A percentile compares a stretch with the other conserved stretches of the same genome.
Conservation (phyloP, 2,797 vertebrate species). For the Oryzias sinensis region DNA sequence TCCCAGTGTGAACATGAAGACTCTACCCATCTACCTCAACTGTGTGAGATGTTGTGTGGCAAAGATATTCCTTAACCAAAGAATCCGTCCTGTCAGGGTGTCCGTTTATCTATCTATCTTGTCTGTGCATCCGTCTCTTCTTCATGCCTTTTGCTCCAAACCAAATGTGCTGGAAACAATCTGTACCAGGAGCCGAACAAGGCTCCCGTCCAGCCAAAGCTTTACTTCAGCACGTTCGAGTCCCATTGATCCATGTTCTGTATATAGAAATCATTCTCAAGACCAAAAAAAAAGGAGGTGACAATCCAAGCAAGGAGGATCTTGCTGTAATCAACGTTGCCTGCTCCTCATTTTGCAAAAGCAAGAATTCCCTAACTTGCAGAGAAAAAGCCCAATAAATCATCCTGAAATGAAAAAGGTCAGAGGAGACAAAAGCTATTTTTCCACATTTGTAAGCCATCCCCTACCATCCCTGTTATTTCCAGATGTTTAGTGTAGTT, state of each 20-base stretch:
- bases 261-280: slow-evolving; percentile 76
- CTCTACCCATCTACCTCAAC: slow-evolving; percentile 85
- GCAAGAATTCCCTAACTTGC: slow-evolving; percentile 59
- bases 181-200: slow-evolving; percentile 53
- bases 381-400: slow-evolving; percentile 63
- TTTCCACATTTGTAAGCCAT: slow-evolving; percentile 80
- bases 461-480: slow-evolving; percentile 45
- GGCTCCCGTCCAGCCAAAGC: slow-evolving; percentile 72
- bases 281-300: slow-evolving; percentile 77
- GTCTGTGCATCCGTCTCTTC: slow-evolving; percentile 72
- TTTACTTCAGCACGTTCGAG: slow-evolving; percentile 63
- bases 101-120: slow-evolving; percentile 62
- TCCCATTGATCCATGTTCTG: slow-evolving; percentile 68
- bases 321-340: slow-evolving; percentile 84
- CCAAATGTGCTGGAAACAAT: slow-evolving; percentile 86
- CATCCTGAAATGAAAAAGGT: slow-evolving; percentile 58
- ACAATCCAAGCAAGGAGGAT: slow-evolving; percentile 84
- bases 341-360: slow-evolving; percentile 73
- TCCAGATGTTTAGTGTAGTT: slow-evolving; percentile 75
- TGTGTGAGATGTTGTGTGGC: slow-evolving; percentile 81
- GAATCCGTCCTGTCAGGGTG: slow-evolving; percentile 83
- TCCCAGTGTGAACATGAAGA: slow-evolving; percentile 74
- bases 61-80: slow-evolving; percentile 85
- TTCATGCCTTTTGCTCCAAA: slow-evolving; percentile 78
- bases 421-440: slow-evolving; percentile 76